A percentile compares a stretch with the other conserved stretches of the same genome.
Evolutionary conservation across 2,797 vertebrate genomes (phyloP).

Genomic region (Decapterus maruadsi): DNA sequence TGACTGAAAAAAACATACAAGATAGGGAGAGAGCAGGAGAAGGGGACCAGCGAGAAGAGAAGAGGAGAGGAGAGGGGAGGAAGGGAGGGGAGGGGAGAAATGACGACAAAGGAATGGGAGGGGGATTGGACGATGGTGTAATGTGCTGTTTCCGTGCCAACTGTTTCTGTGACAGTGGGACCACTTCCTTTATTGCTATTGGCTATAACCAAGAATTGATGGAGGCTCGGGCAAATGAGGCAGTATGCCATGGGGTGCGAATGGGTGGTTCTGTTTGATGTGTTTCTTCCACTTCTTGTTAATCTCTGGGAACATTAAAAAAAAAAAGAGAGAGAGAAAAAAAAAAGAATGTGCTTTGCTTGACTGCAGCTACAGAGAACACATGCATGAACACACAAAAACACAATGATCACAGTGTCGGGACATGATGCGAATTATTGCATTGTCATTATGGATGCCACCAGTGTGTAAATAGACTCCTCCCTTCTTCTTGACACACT

Average conservation of each 20-base stretch:
- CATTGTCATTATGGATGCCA: conserved; percentile 68
- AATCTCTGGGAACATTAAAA: conserved; percentile 30
- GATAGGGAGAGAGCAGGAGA: conserved; percentile 71
- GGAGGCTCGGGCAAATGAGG: conserved; percentile 76
- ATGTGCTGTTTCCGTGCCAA: conserved; percentile 90
- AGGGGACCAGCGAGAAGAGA: conserved; percentile 36
- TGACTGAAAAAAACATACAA: conserved; percentile 77
- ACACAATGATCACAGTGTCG: conserved; percentile 23
- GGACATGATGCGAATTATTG: conserved; percentile 45
- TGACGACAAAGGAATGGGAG: conserved; percentile 85
- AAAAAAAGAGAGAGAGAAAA: conserved; percentile 1
- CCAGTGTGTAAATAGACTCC: conserved; percentile 64
- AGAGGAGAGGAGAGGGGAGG: conserved; percentile 53
- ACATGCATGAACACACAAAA: conserved; percentile 54
- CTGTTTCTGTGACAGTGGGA: conserved; percentile 87
- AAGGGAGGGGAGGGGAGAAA: conserved; percentile 71
- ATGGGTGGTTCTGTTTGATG: conserved; percentile 50
- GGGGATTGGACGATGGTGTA: conserved; percentile 85
- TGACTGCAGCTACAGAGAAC: conserved; percentile 24
- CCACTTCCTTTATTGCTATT: conserved; percentile 85
- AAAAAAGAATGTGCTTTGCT: conserved; percentile 11
- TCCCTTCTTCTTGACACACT: conserved; percentile 51
- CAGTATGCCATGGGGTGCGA: conserved; percentile 59
- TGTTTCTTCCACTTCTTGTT: conserved; percentile 52
- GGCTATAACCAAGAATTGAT: conserved; percentile 78